These are phyloP conservation scores for Rhegmatorhina hoffmannsi DNA, from an alignment of 2,113 vertebrate genomes.

Conservation along the genomic window DNA sequence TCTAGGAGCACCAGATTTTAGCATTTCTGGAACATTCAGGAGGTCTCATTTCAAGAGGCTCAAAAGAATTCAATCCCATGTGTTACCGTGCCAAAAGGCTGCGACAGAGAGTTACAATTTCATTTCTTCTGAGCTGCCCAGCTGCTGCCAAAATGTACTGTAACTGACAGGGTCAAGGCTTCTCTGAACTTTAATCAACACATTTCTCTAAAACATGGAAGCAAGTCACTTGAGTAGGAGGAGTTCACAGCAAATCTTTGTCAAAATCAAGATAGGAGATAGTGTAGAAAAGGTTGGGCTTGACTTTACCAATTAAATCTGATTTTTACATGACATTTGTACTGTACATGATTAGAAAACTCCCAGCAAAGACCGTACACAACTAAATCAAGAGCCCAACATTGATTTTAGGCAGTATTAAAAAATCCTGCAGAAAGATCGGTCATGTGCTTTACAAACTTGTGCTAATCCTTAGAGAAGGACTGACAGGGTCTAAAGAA, in stretches of 20 bases:
- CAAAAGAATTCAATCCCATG: background rate
- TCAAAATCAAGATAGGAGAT: background rate
- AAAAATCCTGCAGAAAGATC: background rate
- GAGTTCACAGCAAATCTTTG: background rate
- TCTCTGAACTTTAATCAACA: background rate
- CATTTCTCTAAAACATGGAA: background rate
- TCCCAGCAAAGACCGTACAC: fast-evolving
- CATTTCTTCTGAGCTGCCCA: background rate
- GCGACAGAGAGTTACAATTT: background rate
- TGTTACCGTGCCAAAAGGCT: background rate
- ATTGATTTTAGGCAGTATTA: background rate
- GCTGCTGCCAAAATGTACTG: background rate
- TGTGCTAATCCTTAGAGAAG: background rate
- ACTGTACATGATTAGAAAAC: background rate
- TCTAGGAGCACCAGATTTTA: background rate
- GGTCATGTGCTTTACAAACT: background rate
- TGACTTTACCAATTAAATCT: background rate
- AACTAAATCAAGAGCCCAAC: background rate
- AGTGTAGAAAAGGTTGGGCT: background rate
- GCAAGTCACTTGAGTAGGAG: background rate
- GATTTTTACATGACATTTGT: background rate
- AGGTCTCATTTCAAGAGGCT: background rate
- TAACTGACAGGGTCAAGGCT: background rate
- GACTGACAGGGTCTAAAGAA: background rate
- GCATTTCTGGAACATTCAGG: background rate